Evolutionary conservation across 2,113 vertebrate genomes (phyloP), one percentile per base, ranked within the genome.

Genomic region (Channa argus): DNA sequence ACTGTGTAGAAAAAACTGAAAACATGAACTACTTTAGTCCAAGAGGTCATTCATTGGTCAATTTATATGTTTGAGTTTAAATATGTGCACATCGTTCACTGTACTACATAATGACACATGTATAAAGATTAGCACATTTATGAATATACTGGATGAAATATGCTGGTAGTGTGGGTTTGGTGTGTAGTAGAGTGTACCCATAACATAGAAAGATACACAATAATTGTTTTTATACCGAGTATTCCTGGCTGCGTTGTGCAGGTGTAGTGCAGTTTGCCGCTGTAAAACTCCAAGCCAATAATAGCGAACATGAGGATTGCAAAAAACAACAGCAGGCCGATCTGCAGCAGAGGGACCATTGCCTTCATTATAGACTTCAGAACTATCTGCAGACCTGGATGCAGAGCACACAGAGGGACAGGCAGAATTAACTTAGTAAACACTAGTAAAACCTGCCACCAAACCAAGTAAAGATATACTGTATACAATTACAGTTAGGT

Each of bases 331-430:
- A 99, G 93, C 80, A 99, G 93, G 63, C 97, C 98, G 0, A 99
- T 99, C 94, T 99, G 98, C 64, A 99, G 96, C 47, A 99, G 95
- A 59, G 98, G 98, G 62, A 99, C 96, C 98, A 99, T 99, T 69
- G 98, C 98, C 94, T 99, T 99, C 96, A 99, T 99, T 84, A 99
- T 99, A 71, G 98, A 99, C 91, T 99, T 99, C 86, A 99, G 76
- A 60, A 99, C 98, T 4, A 99, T 99, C 94, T 99, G 98, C 66
- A 99, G 92, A 92, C 98, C 98, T 99, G 65, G 9, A 68, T 6
- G 58, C 5, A 72, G 10, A 74, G 24, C 39, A 68, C 47, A 82
- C 38, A 84, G 55, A 11, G 24, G 24, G 24, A 24, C 24, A 24
- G 24, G 24, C 24, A 24, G 24, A 24, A 24, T 24, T 24, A 24